Percentiles rank a stretch among this genome's conserved stretches.
Evolutionary conservation across 2,888 invertebrate genomes (phyloP).

Genomic region (Andricus curvator): DNA sequence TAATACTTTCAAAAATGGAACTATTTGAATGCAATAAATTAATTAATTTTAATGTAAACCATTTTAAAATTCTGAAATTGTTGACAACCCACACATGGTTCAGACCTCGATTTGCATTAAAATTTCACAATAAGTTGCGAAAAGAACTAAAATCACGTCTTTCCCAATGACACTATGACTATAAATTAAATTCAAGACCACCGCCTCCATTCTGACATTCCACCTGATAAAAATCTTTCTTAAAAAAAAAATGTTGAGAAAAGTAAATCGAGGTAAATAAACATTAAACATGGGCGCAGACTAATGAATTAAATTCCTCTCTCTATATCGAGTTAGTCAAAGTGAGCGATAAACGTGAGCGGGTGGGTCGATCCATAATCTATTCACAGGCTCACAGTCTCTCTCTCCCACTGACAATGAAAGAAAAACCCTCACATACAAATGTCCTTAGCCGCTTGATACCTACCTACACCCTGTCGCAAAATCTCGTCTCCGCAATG

Average conservation of each 20-base stretch:
- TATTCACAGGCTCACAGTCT: conserved; percentile 17
- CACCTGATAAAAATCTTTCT: conserved; percentile 1
- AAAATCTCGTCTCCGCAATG: conserved; percentile 32
- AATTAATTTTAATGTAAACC: too few species aligned
- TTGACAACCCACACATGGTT: not conserved
- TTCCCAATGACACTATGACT: not conserved
- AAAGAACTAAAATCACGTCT: not conserved
- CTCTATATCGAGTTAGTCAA: conserved; percentile 16
- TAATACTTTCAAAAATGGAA: too few species aligned
- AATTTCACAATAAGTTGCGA: conserved; percentile 4
- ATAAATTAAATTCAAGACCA: conserved; percentile 4
- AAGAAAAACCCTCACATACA: conserved; percentile 11
- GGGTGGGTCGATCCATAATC: conserved; percentile 33
- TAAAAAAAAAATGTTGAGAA: not conserved
- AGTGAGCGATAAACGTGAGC: conserved; percentile 21
- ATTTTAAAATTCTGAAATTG: too few species aligned
- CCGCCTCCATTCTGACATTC: not conserved
- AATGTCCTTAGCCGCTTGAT: conserved; percentile 12
- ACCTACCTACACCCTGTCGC: conserved; percentile 33
- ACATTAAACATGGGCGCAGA: conserved; percentile 11
- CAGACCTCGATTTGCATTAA: not conserved
- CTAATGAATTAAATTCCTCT: conserved; percentile 31
- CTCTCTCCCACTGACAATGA: not conserved
- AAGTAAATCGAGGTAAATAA: conserved; percentile 18
- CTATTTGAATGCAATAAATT: too few species aligned